Base-by-base conservation (phyloP, 92 coral and sea anemone genomes). In the Zoanthus sansibaricus region DNA sequence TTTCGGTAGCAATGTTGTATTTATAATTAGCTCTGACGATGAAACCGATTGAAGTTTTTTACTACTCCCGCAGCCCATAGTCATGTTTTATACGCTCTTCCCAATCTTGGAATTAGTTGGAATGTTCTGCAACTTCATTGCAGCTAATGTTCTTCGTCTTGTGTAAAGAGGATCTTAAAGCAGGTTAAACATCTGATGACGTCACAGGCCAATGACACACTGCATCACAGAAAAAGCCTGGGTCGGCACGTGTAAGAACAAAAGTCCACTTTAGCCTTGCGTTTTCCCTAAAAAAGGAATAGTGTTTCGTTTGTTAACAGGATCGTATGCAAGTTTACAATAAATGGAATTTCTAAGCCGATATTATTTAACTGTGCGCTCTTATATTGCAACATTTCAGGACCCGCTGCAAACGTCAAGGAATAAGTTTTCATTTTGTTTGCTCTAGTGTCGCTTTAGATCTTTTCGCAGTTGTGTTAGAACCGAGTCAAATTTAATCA, bases 31-130 rank as follows among this genome's bases (percentile, higher is more conserved):
- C 76, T 90, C 92, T 20, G 91, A 75, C 31, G 95, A 84, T 49
- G 89, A 73, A 48, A 87, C 93, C 33, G 75, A 72, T 8, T 87
- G 47, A 18, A 94, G 32, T 84, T 94, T 95, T 87, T 93, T 95
- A 72, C 93, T 93, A 49, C 91, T 89, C 32, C 89, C 93, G 61
- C 98, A 95, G 30, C 98, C 98, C 98, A 95, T 95, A 74, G 47
- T 95, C 88, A 89, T 86, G 18, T 67, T 86, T 61, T 44, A 17
- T 76, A 69, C 9, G 52, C 58, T 70, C 79, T 66, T 80, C 52
- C 30, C 66, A 45, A 6, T 33, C 58, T 66, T 80, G 13, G 20
- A 18, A 66, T 46, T 20, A 66, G 47, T 13, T 80, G 74, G n/a
- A 74, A 20, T 25, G 25, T 25, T 25, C 49, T 48, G 47, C 37